phyloP scores from a whole-genome alignment of 2,797 vertebrate genomes.

The Sebastes kiyomatsui region DNA sequence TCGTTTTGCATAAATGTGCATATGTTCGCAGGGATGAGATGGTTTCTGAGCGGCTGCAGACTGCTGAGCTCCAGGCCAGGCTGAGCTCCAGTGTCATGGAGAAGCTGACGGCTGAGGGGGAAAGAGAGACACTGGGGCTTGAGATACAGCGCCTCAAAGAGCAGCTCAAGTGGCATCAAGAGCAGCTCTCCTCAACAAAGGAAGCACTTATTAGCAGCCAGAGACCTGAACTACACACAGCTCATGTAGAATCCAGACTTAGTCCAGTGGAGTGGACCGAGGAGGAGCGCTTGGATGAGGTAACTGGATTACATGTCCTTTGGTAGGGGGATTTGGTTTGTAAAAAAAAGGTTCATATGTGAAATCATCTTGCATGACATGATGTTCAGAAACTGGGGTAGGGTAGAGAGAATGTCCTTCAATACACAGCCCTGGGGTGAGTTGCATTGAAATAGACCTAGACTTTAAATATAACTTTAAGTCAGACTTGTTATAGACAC shows the following conservation, averaged over 20 bases:
- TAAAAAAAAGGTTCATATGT: not conserved
- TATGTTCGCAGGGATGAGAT: conserved; percentile 73
- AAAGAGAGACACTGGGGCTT: conserved; percentile 66
- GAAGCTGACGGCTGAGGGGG: conserved; percentile 66
- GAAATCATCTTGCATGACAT: not conserved
- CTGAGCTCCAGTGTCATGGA: conserved; percentile 69
- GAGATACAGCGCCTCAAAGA: conserved; percentile 69
- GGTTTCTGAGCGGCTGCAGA: conserved; percentile 69
- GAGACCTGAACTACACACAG: conserved; percentile 19
- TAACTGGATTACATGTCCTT: conserved; percentile 50
- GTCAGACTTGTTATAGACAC: no score
- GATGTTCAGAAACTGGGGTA: not conserved
- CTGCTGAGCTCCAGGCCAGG: conserved; percentile 71
- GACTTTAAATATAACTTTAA: no score
- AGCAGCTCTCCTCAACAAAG: conserved; percentile 62
- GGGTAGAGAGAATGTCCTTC: not conserved
- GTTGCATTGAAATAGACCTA: no score
- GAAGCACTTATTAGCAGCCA: conserved; percentile 47
- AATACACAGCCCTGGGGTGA: not conserved
- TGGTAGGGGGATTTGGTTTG: not conserved
- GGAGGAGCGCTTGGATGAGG: conserved; percentile 80
- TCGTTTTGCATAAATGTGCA: conserved; percentile 31
- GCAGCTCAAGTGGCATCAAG: conserved; percentile 64
- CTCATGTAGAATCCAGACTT: conserved; percentile 38
- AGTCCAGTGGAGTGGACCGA: conserved; percentile 53